Evolutionary conservation across 2,797 vertebrate species (phyloP), one percentile per base, ranked within the genome.

Genomic region (Onychomys leucogaster): DNA sequence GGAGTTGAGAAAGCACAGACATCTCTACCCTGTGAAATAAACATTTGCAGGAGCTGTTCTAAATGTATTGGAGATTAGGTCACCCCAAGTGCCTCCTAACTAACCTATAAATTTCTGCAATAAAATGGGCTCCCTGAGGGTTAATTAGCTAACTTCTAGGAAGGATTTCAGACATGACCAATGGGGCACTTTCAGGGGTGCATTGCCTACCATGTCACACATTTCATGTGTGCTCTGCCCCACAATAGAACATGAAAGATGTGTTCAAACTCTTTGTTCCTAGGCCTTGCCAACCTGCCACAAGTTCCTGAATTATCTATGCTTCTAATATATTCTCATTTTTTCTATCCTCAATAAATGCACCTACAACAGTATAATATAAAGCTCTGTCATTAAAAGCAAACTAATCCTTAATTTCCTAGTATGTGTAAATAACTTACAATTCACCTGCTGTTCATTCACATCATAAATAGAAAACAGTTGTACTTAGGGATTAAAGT

Each of bases 311-410:
- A n/a, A 77, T 87, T 49, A 92, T 85, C 49, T 57, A 63, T n/a
- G 23, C 57, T 94, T 89, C 46, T 85, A 19, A 29, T 10, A 19
- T n/a, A 43, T 65, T 75, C 94, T 92, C 43, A 52, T 78, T 90
- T 82, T 91, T n/a, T 7, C 55, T 34, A n/a, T 10, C 32, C 84
- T 89, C 23, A 85, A 32, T 63, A 92, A 86, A 13, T 89, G 37
- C 34, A 92, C 73, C 11, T 85, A 27, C 1, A 73, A 93, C 23
- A 81, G 25, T 82, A 81, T 94, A 75, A 71, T 17, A 77, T 7
- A 89, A 95, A 95, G 89, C 27, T 69, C 19, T 83, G 49, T 25
- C 77, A 91, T 92, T 83, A 76, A 92, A 94, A 96, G 17, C 52
- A 89, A 96, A 94, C 61, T 55, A 88, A 76, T 94, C 71, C 46